These are phyloP conservation scores for Prinia subflava DNA, from an alignment of 2,113 vertebrate species.

Conservation along the genomic window DNA sequence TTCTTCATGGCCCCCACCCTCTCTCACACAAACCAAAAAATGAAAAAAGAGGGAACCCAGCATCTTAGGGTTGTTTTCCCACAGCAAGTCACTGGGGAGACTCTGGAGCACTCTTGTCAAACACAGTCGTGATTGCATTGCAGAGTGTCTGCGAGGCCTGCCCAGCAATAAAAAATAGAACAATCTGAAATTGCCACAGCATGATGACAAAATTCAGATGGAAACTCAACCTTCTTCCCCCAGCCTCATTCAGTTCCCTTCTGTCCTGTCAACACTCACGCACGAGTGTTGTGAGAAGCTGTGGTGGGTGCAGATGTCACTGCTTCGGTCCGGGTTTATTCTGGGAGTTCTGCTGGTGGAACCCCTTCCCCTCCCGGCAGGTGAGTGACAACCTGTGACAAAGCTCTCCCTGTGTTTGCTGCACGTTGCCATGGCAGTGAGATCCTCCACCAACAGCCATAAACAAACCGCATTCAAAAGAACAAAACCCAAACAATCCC, in stretches of 20 bases:
- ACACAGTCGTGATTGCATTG: not conserved
- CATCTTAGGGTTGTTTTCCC: not conserved
- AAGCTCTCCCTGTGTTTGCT: not conserved
- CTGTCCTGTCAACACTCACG: not conserved
- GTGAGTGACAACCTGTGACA: not conserved
- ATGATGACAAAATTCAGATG: not conserved
- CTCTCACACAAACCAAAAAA: not conserved
- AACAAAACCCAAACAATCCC: conserved; percentile 65
- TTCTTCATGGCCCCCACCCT: not conserved
- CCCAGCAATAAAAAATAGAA: not conserved
- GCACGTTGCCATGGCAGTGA: conserved; percentile 69
- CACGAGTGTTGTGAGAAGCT: not conserved
- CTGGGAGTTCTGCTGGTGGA: not conserved
- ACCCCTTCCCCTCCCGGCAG: not conserved
- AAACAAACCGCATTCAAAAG: conserved; percentile 58
- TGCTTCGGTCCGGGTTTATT: not conserved
- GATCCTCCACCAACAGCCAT: conserved; percentile 67
- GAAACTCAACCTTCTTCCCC: not conserved
- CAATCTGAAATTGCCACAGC: not conserved
- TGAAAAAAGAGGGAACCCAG: accelerated
- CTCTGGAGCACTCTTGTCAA: not conserved
- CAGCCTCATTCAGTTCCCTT: not conserved
- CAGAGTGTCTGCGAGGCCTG: not conserved
- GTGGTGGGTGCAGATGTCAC: not conserved
- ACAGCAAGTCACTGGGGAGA: not conserved